phyloP scores from a whole-genome alignment of 2,888 invertebrate genomes.

The Brenthis hecate region DNA sequence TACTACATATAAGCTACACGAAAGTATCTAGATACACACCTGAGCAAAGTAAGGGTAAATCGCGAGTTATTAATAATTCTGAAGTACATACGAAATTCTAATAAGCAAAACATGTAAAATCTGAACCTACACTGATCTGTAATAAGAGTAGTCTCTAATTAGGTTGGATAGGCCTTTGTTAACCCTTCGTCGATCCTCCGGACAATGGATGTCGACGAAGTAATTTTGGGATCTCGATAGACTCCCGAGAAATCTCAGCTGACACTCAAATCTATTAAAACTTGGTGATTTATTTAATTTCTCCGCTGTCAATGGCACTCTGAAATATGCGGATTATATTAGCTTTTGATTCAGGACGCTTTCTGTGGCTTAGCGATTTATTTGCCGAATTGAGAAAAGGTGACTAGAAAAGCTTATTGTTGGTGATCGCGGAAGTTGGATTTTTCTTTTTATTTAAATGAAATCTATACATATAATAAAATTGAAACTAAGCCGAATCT shows the following conservation, averaged over 20 bases:
- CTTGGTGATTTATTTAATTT: conserved; percentile 40
- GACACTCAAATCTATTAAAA: conserved; percentile 40
- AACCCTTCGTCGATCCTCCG: conserved; percentile 42
- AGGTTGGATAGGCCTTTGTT: conserved; percentile 46
- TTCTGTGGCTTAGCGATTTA: not conserved
- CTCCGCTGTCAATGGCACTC: conserved; percentile 19
- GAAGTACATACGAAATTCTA: conserved; percentile 4
- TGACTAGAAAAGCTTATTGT: too few relatives aligned
- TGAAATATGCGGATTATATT: conserved; percentile 9
- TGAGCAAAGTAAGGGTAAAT: not conserved
- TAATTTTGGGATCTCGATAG: conserved; percentile 31
- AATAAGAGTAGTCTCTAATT: conserved; percentile 48
- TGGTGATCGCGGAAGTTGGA: too few relatives aligned
- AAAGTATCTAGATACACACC: not conserved
- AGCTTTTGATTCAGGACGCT: not conserved
- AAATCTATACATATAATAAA: too few relatives aligned
- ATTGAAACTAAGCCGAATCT: too few relatives aligned
- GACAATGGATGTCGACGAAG: conserved; percentile 36
- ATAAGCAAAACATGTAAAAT: conserved; percentile 41
- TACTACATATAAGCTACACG: too few relatives aligned
- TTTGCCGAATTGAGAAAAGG: too few relatives aligned
- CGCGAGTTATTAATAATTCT: not conserved
- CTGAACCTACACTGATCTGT: conserved; percentile 33
- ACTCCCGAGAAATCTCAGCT: conserved; percentile 29
- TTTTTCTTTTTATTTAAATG: too few relatives aligned